Conservation (phyloP, 2,888 invertebrate genomes). For the Mesorhabditis belari region DNA sequence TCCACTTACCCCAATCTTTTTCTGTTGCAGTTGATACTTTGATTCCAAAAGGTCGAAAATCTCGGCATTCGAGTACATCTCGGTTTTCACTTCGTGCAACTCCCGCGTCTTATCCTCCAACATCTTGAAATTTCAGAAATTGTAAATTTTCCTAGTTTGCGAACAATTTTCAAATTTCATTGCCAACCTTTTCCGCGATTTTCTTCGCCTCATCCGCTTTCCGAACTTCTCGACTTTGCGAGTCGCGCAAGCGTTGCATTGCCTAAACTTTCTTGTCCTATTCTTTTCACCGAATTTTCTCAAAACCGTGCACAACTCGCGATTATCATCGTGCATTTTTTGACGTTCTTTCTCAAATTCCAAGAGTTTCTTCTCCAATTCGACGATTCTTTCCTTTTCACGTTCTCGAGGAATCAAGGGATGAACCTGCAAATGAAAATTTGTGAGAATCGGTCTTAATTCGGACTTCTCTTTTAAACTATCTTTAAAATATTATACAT, state of each 20-base stretch:
- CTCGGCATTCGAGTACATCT: constrained; percentile 44
- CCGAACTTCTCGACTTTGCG: constrained; percentile 8
- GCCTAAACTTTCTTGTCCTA: constrained; percentile 13
- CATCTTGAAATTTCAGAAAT: constrained; percentile 1
- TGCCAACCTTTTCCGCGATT: constrained; percentile 7
- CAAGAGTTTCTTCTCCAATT: constrained; percentile 13
- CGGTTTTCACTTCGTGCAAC: constrained; percentile 27
- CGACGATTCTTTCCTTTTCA: constrained; percentile 19
- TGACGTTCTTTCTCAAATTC: constrained; percentile 14
- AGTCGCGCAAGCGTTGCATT: constrained; percentile 7
- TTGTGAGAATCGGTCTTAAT: too few relatives aligned
- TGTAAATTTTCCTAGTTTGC: neutral
- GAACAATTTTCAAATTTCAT: neutral
- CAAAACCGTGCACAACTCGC: constrained; percentile 6
- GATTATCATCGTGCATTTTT: constrained; percentile 2
- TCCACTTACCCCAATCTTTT: constrained; percentile 7
- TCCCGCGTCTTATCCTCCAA: constrained; percentile 19
- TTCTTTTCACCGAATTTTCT: constrained; percentile 12
- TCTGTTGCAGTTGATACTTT: constrained; percentile 47
- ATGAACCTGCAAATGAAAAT: neutral
- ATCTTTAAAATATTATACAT: neutral
- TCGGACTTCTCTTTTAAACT: neutral
- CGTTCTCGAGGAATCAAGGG: constrained; percentile 5
- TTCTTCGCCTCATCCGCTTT: constrained; percentile 15
- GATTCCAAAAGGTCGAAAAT: constrained; percentile 41